Evolutionary conservation across 1,140 invertebrate genomes (phyloP).

Genomic region (Hermatobates lingyangjiaoensis): DNA sequence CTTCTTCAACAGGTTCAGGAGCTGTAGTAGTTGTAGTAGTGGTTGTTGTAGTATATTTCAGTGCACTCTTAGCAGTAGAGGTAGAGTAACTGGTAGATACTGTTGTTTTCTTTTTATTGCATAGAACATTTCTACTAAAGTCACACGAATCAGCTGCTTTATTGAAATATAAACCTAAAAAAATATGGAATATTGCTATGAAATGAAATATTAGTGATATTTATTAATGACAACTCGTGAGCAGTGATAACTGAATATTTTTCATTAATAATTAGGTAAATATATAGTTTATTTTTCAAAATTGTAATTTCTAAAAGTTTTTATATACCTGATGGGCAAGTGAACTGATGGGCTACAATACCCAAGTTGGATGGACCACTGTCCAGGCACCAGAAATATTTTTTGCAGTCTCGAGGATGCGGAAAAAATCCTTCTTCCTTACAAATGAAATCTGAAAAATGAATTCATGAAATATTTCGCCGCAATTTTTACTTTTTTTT

Average conservation of each 20-base stretch:
- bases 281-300: not conserved
- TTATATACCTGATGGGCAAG: constrained; percentile 59
- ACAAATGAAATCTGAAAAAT: constrained; percentile 59
- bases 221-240: not conserved
- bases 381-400: constrained; percentile 87
- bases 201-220: no score
- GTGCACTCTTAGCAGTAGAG: constrained; percentile 29
- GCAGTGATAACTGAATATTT: not conserved
- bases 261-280: not conserved
- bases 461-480: no score
- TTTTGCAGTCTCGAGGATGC: constrained; percentile 83
- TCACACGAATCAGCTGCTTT: constrained; percentile 81
- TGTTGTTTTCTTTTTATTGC: constrained; percentile 33
- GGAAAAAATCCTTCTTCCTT: constrained; percentile 84
- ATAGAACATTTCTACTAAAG: constrained; percentile 71
- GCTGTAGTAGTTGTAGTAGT: constrained; percentile 30
- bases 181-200: not conserved
- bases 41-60: constrained; percentile 23
- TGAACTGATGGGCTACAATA: constrained; percentile 81
- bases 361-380: constrained; percentile 73
- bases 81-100: constrained; percentile 14
- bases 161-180: constrained; percentile 66
- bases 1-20: constrained; percentile 23
- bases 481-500: no score
- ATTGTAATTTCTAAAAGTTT: not conserved